Conservation (phyloP, 2,888 invertebrate genomes). For the Diaperis boleti region DNA sequence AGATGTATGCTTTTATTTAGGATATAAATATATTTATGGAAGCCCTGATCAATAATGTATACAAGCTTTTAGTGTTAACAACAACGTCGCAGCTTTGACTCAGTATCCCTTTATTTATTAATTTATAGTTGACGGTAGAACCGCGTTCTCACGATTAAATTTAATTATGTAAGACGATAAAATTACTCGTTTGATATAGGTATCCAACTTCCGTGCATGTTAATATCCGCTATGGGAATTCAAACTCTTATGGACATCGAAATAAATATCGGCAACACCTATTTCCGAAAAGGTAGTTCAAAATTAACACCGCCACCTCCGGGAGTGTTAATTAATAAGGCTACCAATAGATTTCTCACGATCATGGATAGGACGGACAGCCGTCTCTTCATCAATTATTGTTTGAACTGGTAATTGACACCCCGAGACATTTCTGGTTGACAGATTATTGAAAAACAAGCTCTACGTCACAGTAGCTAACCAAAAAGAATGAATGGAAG, state of each 20-base stretch:
- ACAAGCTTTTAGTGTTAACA: constrained; percentile 16
- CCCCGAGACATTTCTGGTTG: neutral
- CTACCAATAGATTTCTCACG: too few relatives aligned
- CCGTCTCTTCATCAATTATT: neutral
- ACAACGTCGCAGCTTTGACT: constrained; percentile 20
- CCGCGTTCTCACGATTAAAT: constrained; percentile 39
- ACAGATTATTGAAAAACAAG: constrained; percentile 21
- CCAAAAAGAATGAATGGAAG: constrained; percentile 47
- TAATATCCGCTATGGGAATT: constrained; percentile 22
- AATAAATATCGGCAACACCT: neutral
- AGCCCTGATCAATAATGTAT: constrained; percentile 28
- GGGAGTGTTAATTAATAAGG: too few relatives aligned
- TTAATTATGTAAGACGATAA: constrained; percentile 39
- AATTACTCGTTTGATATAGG: constrained; percentile 19
- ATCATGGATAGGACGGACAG: too few relatives aligned
- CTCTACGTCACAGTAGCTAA: constrained; percentile 42
- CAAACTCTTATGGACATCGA: neutral
- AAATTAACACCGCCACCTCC: too few relatives aligned
- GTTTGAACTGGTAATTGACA: neutral
- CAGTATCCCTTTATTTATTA: constrained; percentile 32
- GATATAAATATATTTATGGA: too few relatives aligned
- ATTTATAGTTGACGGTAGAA: constrained; percentile 12
- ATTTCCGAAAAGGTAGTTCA: neutral
- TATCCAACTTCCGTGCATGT: constrained; percentile 30
- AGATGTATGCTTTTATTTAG: too few relatives aligned